phyloP scores from a whole-genome alignment of 2,113 vertebrate genomes.

The Hydrochoerus hydrochaeris region DNA sequence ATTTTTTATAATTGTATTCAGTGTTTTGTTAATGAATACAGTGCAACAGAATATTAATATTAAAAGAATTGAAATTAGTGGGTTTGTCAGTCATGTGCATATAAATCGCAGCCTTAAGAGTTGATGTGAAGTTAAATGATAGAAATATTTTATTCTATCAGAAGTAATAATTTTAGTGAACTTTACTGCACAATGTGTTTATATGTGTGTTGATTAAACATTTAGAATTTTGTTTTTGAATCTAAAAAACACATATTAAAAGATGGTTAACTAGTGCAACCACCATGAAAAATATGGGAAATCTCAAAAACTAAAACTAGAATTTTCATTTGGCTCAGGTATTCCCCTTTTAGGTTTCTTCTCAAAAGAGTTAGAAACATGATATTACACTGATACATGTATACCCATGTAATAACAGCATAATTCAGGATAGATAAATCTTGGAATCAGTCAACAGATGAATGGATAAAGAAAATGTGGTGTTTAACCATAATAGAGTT shows the following conservation, averaged over 20 bases:
- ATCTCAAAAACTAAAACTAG: neutral
- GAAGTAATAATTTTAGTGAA: neutral
- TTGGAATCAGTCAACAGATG: neutral
- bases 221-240: neutral
- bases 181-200: neutral
- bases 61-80: neutral
- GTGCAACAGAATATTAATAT: neutral
- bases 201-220: neutral
- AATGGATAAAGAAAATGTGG: neutral
- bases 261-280: neutral
- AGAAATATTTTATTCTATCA: neutral
- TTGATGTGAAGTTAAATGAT: neutral
- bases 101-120: neutral
- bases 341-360: neutral
- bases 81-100: neutral
- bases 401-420: neutral
- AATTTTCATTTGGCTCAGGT: neutral
- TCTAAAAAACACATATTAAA: neutral
- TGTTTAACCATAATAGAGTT: neutral
- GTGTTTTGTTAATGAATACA: neutral
- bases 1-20: conserved; percentile 17
- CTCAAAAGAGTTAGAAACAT: neutral
- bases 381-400: neutral
- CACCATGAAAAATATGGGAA: neutral
- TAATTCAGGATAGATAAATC: neutral